Percentiles rank a stretch among this genome's conserved stretches.
Conservation (phyloP, 2,797 vertebrate species). For the Bovichtus diacanthus region DNA sequence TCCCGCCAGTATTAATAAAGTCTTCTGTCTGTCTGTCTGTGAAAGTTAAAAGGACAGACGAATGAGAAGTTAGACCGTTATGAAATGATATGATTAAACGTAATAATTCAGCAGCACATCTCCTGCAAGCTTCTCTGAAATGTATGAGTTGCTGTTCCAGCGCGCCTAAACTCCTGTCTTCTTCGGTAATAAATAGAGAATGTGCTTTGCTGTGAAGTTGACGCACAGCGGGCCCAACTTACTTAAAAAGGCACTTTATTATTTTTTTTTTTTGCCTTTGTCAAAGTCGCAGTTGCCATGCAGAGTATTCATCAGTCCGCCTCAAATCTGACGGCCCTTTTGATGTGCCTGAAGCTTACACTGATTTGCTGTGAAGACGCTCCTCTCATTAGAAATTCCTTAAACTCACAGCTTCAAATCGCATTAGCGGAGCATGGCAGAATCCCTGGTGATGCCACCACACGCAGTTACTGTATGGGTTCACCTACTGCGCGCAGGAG, state of each 20-base stretch:
- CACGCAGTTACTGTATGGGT: constrained; percentile 48
- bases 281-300: constrained; percentile 62
- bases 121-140: constrained; percentile 37
- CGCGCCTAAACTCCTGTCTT: constrained; percentile 33
- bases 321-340: constrained; percentile 58
- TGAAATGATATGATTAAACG: constrained; percentile 11
- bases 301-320: constrained; percentile 65
- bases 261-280: constrained; percentile 51
- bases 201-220: constrained; percentile 53
- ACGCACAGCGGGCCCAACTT: constrained; percentile 32
- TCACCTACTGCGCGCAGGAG: constrained; percentile 28
- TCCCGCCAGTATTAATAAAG: no score
- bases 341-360: constrained; percentile 63
- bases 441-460: constrained; percentile 64
- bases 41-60: no score
- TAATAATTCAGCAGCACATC: constrained; percentile 30
- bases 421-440: constrained; percentile 60
- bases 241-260: constrained; percentile 52
- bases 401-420: constrained; percentile 63
- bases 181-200: constrained; percentile 52
- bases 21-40: no score
- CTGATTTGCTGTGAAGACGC: constrained; percentile 48
- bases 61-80: no score
- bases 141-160: constrained; percentile 36
- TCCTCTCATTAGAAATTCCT: constrained; percentile 69